Evolutionary conservation across 2,888 invertebrate genomes (phyloP), one percentile per base, ranked within the genome.

Genomic region (Crocallis elinguaria): DNA sequence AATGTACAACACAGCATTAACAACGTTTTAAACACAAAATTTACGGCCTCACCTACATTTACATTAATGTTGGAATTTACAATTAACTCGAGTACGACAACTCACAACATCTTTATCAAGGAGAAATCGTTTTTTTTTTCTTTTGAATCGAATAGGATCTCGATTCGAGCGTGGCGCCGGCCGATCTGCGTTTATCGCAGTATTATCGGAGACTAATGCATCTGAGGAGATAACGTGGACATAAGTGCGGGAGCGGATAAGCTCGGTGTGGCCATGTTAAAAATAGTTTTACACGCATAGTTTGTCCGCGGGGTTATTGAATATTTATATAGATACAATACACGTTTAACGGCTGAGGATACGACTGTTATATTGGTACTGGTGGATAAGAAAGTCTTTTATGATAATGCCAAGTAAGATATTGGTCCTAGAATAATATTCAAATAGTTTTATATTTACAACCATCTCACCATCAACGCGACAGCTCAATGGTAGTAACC

Each of bases 141-240:
- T 84, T 88, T 86, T 83, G 79, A 82, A 85, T 86, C 83, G 84
- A 82, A 79, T 82, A 83, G 82, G 85, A 88, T 88, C 86, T 78
- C 83, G 82, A 86, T 33, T 84, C 84, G 84, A 82, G 80, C 79
- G 79, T 88, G 90, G 90, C 90, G 90, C 90, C 90, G 83, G 69
- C 76, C 84, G 86, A 90, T 88, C 87, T 87, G 86, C 76, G 81
- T 75, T 89, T 90, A 91, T 90, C 90, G 82, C 76, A 70, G 79
- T 80, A 78, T 89, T 90, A 90, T 91, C 90, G 85, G 80, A 82
- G 86, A 88, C 90, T 91, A 91, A 91, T 91, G 90, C 90, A 91
- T 87, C 81, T 86, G 71, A 68, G 71, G 74, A 81, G 90, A 91
- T 90, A 91, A 84, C 74, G 62, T 73, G 71, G 79, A 76, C 86